Conservation (phyloP, 92 coral and sea anemone species). For the Palythoa grandis region DNA sequence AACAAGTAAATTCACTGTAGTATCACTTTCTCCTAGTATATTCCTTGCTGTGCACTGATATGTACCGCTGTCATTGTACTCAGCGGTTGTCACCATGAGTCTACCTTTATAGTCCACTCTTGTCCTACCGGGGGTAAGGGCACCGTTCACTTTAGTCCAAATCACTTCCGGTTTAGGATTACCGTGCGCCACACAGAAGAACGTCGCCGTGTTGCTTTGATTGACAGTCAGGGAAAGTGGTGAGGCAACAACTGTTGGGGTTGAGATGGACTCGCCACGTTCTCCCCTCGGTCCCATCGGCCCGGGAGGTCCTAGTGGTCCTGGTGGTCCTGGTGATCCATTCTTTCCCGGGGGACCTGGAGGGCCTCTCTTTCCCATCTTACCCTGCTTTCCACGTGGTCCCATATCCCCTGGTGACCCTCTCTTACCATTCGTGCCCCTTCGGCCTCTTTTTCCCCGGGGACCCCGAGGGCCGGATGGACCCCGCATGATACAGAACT, state of each 20-base stretch:
- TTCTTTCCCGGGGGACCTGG: constrained; percentile 5
- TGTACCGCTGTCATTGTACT: background rate
- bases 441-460: constrained; percentile 13
- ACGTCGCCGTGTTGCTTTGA: constrained; percentile 2
- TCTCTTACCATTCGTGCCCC: background rate
- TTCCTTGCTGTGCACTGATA: background rate
- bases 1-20: background rate
- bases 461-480: constrained; percentile 32
- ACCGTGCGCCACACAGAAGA: constrained; percentile 25
- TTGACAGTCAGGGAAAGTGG: constrained; percentile 6
- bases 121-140: too few species aligned
- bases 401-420: constrained; percentile 22
- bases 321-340: background rate
- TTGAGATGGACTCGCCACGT: constrained; percentile 23
- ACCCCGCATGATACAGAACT: constrained; percentile 35
- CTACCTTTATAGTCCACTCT: background rate
- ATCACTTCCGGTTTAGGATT: constrained; percentile 31
- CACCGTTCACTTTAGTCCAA: constrained; percentile 18
- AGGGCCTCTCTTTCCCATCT: background rate
- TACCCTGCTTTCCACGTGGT: background rate
- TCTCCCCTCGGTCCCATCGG: constrained; percentile 23
- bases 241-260: constrained; percentile 7
- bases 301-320: background rate
- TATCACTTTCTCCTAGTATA: background rate
- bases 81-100: background rate